These are phyloP conservation scores for Eulemur mongoz DNA, from an alignment of 2,797 vertebrate species.

Conservation along the genomic window DNA sequence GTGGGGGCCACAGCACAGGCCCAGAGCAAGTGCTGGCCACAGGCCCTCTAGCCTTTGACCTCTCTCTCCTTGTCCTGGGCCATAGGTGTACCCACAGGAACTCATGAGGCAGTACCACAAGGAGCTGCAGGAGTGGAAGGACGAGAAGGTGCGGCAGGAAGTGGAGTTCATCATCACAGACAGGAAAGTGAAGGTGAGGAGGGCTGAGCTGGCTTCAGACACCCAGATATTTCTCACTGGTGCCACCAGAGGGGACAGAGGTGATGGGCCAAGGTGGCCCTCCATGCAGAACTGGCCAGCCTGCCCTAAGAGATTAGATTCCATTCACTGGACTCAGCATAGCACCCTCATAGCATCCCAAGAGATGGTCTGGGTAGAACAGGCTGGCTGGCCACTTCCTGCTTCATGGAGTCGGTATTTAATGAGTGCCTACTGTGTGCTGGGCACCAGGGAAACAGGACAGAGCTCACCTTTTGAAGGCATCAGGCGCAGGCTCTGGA, in stretches of 20 bases:
- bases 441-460: background rate
- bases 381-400: background rate
- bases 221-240: background rate
- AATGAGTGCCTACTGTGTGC: too few relatives aligned
- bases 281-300: background rate
- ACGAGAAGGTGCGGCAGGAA: conserved; percentile 84
- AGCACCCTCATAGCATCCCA: background rate
- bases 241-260: background rate
- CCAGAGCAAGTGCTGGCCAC: background rate
- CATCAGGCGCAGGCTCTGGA: background rate
- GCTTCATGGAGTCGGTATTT: background rate
- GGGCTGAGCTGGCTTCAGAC: background rate
- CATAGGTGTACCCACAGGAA: conserved; percentile 87
- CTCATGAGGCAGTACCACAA: conserved; percentile 84
- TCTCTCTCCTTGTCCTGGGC: background rate
- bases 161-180: conserved; percentile 93
- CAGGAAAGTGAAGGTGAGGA: conserved; percentile 72
- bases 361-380: background rate
- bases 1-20: background rate
- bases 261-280: background rate
- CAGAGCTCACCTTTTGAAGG: background rate
- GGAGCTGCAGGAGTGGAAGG: conserved; percentile 87
- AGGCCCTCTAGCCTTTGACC: background rate
- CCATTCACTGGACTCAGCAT: background rate
- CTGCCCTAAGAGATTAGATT: background rate